A percentile compares a stretch with the other conserved stretches of the same genome.
Conservation (phyloP, 2,888 invertebrate species). For the Unio delphinus region DNA sequence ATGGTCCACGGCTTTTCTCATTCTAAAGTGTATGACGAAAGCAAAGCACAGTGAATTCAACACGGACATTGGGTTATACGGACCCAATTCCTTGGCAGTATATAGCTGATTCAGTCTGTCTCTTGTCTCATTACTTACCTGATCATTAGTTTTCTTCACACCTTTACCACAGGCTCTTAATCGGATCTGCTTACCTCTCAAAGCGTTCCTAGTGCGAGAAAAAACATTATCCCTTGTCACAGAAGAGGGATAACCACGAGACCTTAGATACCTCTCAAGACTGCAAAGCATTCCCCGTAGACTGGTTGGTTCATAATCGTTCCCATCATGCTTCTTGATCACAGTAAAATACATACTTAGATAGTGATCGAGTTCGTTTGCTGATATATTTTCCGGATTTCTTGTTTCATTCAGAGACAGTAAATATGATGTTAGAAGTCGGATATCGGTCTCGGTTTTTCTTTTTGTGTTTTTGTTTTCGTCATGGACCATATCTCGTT, state of each 20-base stretch:
- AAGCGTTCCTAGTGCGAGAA: constrained; percentile 51
- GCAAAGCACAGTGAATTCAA: constrained; percentile 58
- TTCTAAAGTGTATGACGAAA: constrained; percentile 54
- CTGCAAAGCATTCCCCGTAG: constrained; percentile 62
- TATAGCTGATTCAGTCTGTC: constrained; percentile 55
- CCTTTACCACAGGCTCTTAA: constrained; percentile 53
- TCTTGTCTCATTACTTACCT: constrained; percentile 33
- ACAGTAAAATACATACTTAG: constrained; percentile 57
- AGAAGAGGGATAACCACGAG: constrained; percentile 52
- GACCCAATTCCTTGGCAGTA: constrained; percentile 59
- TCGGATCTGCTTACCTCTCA: constrained; percentile 55
- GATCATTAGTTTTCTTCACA: constrained; percentile 35
- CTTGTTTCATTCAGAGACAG: constrained; percentile 52
- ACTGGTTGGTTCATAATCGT: constrained; percentile 61
- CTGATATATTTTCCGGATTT: constrained; percentile 50
- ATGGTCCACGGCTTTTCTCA: constrained; percentile 61
- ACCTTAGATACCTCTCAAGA: constrained; percentile 55
- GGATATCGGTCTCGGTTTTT: constrained; percentile 62
- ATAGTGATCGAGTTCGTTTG: constrained; percentile 54
- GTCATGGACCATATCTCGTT: background rate
- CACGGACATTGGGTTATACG: constrained; percentile 58
- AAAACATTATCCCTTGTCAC: constrained; percentile 55
- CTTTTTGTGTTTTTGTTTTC: constrained; percentile 63
- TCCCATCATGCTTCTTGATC: constrained; percentile 59
- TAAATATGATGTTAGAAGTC: constrained; percentile 56